phyloP scores from a whole-genome alignment of 35 echinoderm and acorn worm species.

The Anneissia japonica region DNA sequence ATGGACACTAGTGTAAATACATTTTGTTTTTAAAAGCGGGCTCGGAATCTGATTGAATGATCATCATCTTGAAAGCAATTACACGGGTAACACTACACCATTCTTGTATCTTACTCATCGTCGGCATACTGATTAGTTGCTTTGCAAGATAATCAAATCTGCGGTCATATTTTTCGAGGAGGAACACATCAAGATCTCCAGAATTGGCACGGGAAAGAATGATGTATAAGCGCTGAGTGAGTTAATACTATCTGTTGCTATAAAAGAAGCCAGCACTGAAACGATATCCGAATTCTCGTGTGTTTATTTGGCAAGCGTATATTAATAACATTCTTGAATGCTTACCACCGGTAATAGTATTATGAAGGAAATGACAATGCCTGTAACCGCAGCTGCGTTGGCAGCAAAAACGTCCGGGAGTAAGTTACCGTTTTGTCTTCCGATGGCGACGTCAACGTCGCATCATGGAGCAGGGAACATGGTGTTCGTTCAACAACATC shows the following conservation, averaged over 20 bases:
- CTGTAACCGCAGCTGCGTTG: background rate
- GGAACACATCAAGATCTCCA: background rate
- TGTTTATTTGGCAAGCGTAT: background rate
- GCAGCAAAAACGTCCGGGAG: background rate
- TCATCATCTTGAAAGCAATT: background rate
- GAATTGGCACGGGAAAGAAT: background rate
- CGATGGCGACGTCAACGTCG: background rate
- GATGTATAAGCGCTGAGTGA: background rate
- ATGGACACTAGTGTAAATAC: background rate
- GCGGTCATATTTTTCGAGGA: background rate
- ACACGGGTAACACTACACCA: background rate
- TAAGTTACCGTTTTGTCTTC: background rate
- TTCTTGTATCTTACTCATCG: background rate
- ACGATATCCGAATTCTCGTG: background rate
- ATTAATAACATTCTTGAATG: background rate
- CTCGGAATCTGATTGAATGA: background rate
- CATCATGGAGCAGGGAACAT: background rate
- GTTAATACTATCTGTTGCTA: background rate
- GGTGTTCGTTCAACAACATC: background rate
- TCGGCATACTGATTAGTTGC: background rate
- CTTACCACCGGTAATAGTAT: background rate
- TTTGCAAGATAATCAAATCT: background rate
- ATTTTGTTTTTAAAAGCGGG: background rate
- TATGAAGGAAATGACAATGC: background rate
- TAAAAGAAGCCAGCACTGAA: background rate